phyloP scores from a whole-genome alignment of 2,888 invertebrate genomes.

The Sinelater perroti region DNA sequence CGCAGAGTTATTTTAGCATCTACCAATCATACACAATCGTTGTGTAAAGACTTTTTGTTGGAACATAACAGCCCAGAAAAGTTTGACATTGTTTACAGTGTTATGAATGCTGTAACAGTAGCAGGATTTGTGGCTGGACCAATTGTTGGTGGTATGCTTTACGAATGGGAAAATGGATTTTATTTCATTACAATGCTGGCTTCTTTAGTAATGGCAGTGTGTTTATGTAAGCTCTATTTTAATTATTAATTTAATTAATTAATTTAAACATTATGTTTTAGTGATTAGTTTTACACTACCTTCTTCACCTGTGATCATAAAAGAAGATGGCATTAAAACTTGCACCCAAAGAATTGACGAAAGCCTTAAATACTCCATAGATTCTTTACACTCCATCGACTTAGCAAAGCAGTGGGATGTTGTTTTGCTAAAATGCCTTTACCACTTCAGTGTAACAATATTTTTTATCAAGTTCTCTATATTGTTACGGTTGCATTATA shows the following conservation, averaged over 20 bases:
- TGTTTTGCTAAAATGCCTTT: conserved; percentile 19
- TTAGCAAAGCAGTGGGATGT: conserved; percentile 17
- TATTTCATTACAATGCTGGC: conserved; percentile 55
- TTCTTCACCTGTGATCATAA: not conserved
- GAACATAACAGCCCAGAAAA: conserved; percentile 66
- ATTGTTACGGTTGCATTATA: conserved; percentile 17
- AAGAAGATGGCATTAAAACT: not conserved
- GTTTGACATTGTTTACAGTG: conserved; percentile 70
- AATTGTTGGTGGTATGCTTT: conserved; percentile 72
- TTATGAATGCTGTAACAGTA: conserved; percentile 72
- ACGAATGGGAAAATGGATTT: conserved; percentile 67
- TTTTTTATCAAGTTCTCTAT: conserved; percentile 35
- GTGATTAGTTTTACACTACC: conserved; percentile 21
- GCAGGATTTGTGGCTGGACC: conserved; percentile 77
- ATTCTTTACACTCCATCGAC: conserved; percentile 4
- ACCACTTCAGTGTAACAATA: conserved; percentile 17
- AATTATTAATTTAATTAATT: no score
- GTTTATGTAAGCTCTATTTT: conserved; percentile 16
- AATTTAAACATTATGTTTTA: conserved; percentile 11
- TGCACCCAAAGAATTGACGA: conserved; percentile 8
- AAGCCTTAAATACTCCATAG: conserved; percentile 3
- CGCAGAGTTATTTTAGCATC: conserved; percentile 61
- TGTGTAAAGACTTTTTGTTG: conserved; percentile 71
- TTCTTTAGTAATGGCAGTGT: conserved; percentile 2
- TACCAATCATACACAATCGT: conserved; percentile 76